Evolutionary conservation across 1,140 invertebrate genomes (phyloP).

Genomic region (Brachionus asplanchnoidis): DNA sequence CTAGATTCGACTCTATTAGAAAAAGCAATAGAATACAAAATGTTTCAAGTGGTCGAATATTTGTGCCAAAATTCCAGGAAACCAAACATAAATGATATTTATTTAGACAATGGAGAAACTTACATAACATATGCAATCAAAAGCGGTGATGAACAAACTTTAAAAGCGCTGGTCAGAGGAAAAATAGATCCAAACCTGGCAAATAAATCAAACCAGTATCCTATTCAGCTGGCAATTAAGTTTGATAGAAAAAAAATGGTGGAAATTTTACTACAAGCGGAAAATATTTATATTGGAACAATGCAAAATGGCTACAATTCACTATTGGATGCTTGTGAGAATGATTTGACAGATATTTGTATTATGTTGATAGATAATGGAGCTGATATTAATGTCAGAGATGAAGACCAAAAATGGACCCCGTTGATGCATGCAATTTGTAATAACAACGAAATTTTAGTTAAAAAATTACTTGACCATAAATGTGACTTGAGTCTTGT

Average conservation of each 20-base stretch:
- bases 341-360: conserved; percentile 17
- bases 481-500: neutral
- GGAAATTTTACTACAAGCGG: neutral
- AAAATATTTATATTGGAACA: neutral
- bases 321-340: conserved; percentile 8
- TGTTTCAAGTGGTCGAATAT: neutral
- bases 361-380: conserved; percentile 9
- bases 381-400: neutral
- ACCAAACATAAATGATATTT: neutral
- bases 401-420: conserved; percentile 19
- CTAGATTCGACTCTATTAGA: conserved; percentile 10
- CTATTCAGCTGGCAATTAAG: neutral
- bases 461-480: neutral
- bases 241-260: neutral
- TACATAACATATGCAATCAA: conserved; percentile 16
- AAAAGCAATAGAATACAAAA: conserved; percentile 35
- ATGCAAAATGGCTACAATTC: conserved; percentile 1
- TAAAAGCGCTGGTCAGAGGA: neutral
- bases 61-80: neutral
- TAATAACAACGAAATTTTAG: conserved; percentile 31
- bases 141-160: neutral
- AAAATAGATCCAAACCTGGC: neutral
- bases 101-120: conserved; percentile 17
- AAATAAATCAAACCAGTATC: conserved; percentile 6
- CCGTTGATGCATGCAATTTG: conserved; percentile 26